These are phyloP conservation scores for Cheilosia soror DNA, from an alignment of 2,888 invertebrate species.

Conservation along the genomic window DNA sequence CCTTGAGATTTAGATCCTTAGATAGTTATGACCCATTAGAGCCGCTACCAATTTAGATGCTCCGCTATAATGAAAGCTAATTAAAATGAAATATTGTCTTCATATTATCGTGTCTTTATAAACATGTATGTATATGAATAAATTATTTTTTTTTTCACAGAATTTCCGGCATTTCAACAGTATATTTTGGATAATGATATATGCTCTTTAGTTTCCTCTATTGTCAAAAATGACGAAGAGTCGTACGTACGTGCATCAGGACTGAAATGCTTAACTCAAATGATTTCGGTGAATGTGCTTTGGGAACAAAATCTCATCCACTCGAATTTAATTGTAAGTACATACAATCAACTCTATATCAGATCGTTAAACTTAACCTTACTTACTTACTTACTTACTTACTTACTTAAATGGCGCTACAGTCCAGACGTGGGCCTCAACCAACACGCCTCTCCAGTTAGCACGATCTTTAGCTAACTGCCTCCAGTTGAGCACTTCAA, in stretches of 20 bases:
- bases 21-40: too few species aligned
- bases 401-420: too few species aligned
- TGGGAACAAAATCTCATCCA: conserved; percentile 88
- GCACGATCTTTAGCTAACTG: too few species aligned
- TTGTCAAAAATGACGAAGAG: conserved; percentile 89
- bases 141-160: conserved; percentile 82
- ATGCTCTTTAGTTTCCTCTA: conserved; percentile 87
- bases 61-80: too few species aligned
- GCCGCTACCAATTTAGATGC: too few species aligned
- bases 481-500: too few species aligned
- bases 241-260: conserved; percentile 91
- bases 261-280: conserved; percentile 88
- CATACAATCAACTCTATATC: neutral
- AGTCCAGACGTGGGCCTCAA: too few species aligned
- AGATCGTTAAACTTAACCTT: neutral
- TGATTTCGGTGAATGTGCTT: conserved; percentile 87
- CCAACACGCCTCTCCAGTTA: too few species aligned
- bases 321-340: conserved; percentile 87
- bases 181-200: conserved; percentile 88
- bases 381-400: too few species aligned
- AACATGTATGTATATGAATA: neutral
- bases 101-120: too few species aligned
- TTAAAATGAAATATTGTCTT: too few species aligned
- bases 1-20: too few species aligned
- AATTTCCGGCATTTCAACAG: conserved; percentile 91